Percentiles rank a stretch among this genome's conserved stretches.
These are phyloP conservation scores for Liodrosophila aerea DNA, from an alignment of 2,888 invertebrate genomes.

Conservation along the genomic window DNA sequence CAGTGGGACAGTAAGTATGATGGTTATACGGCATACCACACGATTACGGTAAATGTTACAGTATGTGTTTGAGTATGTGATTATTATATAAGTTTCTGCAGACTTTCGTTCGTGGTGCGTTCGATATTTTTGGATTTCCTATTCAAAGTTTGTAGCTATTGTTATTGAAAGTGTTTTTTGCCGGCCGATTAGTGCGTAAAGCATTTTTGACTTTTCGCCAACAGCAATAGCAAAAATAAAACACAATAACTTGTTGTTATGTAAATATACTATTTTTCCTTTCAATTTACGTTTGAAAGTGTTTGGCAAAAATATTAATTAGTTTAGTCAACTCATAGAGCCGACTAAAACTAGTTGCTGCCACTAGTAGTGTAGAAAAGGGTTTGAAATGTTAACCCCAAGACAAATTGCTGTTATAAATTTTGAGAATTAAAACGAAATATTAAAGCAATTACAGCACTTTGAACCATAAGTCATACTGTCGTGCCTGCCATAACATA, in stretches of 20 bases:
- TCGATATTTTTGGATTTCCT: conserved; percentile 31
- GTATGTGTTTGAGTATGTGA: conserved; percentile 17
- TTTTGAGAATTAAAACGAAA: too few species aligned
- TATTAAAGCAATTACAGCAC: too few species aligned
- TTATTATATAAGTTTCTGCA: conserved; percentile 45
- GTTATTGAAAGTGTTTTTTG: conserved; percentile 57
- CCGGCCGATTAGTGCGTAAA: conserved; percentile 59
- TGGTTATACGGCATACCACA: conserved; percentile 31
- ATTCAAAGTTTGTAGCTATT: conserved; percentile 44
- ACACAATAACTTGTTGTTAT: conserved; percentile 37
- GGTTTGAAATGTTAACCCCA: too few species aligned
- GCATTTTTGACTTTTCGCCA: conserved; percentile 54
- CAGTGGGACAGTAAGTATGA: conserved; percentile 5
- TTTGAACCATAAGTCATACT: too few species aligned
- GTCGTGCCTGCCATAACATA: too few species aligned
- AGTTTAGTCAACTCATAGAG: neutral
- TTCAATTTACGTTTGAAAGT: conserved; percentile 14
- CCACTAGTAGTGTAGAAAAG: too few species aligned
- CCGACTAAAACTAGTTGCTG: too few species aligned
- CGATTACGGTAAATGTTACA: conserved; percentile 56
- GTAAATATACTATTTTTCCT: conserved; percentile 36
- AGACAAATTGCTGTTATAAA: too few species aligned
- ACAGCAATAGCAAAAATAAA: neutral
- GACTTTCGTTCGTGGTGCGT: conserved; percentile 41
- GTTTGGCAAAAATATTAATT: conserved; percentile 9